phyloP scores from a whole-genome alignment of 2,888 invertebrate species.

The Oligia strigilis region DNA sequence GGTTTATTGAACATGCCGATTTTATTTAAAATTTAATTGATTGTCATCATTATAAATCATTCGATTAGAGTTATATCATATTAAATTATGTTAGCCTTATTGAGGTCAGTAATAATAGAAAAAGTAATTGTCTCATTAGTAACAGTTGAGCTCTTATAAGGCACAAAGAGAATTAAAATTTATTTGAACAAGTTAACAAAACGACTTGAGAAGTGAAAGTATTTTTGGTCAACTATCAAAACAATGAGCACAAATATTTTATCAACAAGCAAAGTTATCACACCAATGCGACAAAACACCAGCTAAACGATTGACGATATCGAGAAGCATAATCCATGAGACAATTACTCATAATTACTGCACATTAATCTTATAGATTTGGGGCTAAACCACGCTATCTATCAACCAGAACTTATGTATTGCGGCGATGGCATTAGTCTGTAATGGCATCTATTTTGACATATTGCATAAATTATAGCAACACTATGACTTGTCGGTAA shows the following conservation, averaged over 20 bases:
- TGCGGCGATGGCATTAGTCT: slow-evolving; percentile 33
- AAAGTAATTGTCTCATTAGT: no score
- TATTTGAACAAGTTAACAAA: neutral
- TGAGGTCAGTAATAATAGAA: no score
- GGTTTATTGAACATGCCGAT: neutral
- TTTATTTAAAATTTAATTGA: neutral
- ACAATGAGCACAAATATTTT: neutral
- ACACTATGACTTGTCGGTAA: slow-evolving; percentile 22
- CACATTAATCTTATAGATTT: slow-evolving; percentile 52
- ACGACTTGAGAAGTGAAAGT: neutral
- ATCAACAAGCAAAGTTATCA: neutral
- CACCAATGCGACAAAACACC: neutral
- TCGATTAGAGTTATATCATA: neutral
- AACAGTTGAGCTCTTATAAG: neutral
- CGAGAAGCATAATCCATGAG: slow-evolving; percentile 36
- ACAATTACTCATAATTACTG: slow-evolving; percentile 49
- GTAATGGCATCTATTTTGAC: slow-evolving; percentile 49
- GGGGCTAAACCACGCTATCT: slow-evolving; percentile 51
- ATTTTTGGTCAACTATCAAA: neutral
- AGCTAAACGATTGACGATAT: slow-evolving; percentile 22
- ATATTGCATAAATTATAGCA: slow-evolving; percentile 56
- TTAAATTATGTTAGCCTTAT: no score
- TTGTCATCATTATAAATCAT: neutral
- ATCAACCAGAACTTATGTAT: slow-evolving; percentile 48
- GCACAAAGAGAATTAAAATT: neutral